Base-by-base conservation (phyloP, 2,888 invertebrate species). In the Drosophila barbarae region DNA sequence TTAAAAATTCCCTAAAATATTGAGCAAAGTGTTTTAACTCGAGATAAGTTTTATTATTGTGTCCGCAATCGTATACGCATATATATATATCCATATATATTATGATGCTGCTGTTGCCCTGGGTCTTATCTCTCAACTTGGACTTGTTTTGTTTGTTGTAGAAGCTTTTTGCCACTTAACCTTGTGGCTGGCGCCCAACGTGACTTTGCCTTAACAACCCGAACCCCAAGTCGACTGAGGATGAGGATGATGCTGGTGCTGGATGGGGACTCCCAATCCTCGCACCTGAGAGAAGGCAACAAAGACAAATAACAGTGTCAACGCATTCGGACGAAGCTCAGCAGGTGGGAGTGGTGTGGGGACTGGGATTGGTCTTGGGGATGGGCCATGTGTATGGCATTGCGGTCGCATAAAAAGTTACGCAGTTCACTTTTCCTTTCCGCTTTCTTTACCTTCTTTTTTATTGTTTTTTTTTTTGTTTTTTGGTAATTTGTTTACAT, bases 191-290 rank as follows among this genome's bases (percentile, higher is more conserved):
- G 53, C 60, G 58, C 46, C 69, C 76, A 74, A 74, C 73, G 78
- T 77, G 81, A 77, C 76, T 76, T 71, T 72, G 66, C 73, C 71
- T 71, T 61, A 77, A 75, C 75, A 71, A 63, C 42, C 51, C n/a
- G 44, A 38, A 18, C 50, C 50, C 56, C 21, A 13, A 38, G 56
- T 34, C 32, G 59, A 32, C 55, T 18, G 34, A 15, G 21, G 30
- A 30, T 15, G 36, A 26, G n/a, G 18, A 2, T 34, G 34, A 28
- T 13, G 13, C 23, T 18, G 13, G 3, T n/a, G n/a, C n/a, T n/a
- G n/a, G n/a, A n/a, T n/a, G 13, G 8, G 10, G 23, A 12, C 21
- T 13, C 34, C 41, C 52, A 13, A 12, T 53, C 53, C 51, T 51
- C 53, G 34, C 58, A 35, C 58, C 35, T 60, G 42, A 0, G 41